phyloP scores from a whole-genome alignment of 2,113 vertebrate genomes.

The Mastomys coucha region DNA sequence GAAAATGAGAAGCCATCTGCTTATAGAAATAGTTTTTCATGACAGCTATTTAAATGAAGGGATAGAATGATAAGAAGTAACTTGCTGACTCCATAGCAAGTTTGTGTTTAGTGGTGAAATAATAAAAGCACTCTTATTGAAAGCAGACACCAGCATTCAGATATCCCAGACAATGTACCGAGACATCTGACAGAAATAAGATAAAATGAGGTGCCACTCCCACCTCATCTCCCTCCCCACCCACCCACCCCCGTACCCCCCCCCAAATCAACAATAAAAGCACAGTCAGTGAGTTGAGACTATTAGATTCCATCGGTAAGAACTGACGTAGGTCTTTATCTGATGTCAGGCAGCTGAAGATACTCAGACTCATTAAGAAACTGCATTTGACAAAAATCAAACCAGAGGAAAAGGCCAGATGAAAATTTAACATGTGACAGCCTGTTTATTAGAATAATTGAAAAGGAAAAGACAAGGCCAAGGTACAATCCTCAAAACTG shows the following conservation, averaged over 20 bases:
- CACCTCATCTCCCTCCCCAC: not conserved
- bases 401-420: not conserved
- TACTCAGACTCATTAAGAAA: not conserved
- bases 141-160: not conserved
- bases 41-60: not conserved
- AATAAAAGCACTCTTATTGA: conserved; percentile 13
- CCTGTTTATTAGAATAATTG: not conserved
- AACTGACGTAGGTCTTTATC: not conserved
- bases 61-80: not conserved
- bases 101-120: not conserved
- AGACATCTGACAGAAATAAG: not conserved
- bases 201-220: not conserved
- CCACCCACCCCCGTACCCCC: no score
- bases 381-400: not conserved
- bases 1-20: conserved; percentile 19
- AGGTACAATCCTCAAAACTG: not conserved
- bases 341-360: not conserved
- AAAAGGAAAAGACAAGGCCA: not conserved
- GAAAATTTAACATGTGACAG: not conserved
- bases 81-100: not conserved
- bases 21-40: not conserved
- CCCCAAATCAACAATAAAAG: not conserved
- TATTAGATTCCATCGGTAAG: not conserved
- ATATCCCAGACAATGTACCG: not conserved
- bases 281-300: not conserved